phyloP scores from a whole-genome alignment of 1,140 invertebrate genomes.

The Caligus rogercresseyi region DNA sequence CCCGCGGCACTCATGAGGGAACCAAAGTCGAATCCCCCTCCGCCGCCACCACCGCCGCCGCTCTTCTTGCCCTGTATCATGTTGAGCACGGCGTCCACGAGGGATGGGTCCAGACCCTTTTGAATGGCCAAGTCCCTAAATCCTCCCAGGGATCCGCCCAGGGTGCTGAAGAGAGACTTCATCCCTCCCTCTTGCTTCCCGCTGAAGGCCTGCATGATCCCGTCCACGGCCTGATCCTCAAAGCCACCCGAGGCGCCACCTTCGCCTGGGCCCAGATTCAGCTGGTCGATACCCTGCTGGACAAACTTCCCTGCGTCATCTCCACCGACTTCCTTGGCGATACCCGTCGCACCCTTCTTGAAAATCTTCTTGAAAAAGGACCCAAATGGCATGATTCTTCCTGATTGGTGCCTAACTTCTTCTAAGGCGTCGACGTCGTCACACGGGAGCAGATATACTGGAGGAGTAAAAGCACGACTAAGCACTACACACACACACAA shows the following conservation, averaged over 20 bases:
- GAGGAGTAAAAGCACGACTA: no score
- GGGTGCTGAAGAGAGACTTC: not conserved
- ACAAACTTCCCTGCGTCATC: constrained; percentile 9
- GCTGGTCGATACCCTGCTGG: not conserved
- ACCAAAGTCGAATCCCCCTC: constrained; percentile 11
- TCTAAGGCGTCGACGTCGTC: no score
- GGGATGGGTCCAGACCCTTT: constrained; percentile 16
- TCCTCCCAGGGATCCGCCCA: not conserved
- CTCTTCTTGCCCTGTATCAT: constrained; percentile 1
- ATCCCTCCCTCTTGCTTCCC: constrained; percentile 3
- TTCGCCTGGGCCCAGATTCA: not conserved
- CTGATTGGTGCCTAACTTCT: no score
- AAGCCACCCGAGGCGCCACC: not conserved
- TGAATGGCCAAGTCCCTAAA: not conserved
- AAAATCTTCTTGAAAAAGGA: constrained; percentile 10
- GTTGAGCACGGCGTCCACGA: constrained; percentile 9
- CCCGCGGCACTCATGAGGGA: not conserved
- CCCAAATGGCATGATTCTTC: constrained; percentile 9
- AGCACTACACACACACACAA: no score
- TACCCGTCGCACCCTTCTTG: not conserved
- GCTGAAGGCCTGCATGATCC: not conserved
- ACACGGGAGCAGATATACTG: no score
- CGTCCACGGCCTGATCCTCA: constrained; percentile 5
- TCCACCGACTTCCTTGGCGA: constrained; percentile 3
- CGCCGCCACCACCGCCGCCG: not conserved